A percentile compares a stretch with the other conserved stretches of the same genome.
Evolutionary conservation across 2,888 invertebrate genomes (phyloP).

Genomic region (Lottia gigantea): DNA sequence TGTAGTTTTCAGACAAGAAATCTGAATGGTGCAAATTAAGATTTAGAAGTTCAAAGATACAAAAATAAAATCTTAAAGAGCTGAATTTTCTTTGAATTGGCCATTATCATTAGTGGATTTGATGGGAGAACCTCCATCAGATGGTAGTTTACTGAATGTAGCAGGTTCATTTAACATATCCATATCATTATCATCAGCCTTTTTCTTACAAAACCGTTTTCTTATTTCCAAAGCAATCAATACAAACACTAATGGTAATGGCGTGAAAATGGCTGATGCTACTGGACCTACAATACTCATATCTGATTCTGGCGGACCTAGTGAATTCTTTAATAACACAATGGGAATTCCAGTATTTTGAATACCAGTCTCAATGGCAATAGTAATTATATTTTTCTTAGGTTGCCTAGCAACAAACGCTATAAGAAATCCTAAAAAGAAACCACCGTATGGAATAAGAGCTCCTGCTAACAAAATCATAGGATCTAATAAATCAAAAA

Average conservation of each 20-base stretch:
- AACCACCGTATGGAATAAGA: constrained; percentile 69
- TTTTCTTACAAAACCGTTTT: constrained; percentile 38
- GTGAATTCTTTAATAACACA: constrained; percentile 60
- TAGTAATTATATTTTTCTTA: constrained; percentile 73
- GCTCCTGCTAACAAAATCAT: constrained; percentile 65
- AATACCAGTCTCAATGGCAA: constrained; percentile 85
- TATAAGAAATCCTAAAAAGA: constrained; percentile 67
- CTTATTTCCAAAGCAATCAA: constrained; percentile 41
- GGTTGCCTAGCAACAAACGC: constrained; percentile 61
- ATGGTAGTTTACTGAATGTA: not conserved
- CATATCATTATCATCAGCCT: constrained; percentile 5
- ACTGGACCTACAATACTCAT: constrained; percentile 76
- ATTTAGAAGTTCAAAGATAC: no score
- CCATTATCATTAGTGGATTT: no score
- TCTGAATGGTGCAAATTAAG: no score
- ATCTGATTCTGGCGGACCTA: constrained; percentile 57
- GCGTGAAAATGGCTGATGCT: constrained; percentile 56
- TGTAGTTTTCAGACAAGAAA: no score
- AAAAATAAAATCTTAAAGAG: no score
- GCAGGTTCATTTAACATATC: constrained; percentile 14
- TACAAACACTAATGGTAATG: constrained; percentile 55
- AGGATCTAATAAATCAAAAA: constrained; percentile 67
- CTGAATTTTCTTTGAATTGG: no score
- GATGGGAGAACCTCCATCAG: not conserved
- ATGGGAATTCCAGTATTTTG: constrained; percentile 82